Evolutionary conservation across 2,888 invertebrate species (phyloP).

Genomic region (Prenolepis imparis): DNA sequence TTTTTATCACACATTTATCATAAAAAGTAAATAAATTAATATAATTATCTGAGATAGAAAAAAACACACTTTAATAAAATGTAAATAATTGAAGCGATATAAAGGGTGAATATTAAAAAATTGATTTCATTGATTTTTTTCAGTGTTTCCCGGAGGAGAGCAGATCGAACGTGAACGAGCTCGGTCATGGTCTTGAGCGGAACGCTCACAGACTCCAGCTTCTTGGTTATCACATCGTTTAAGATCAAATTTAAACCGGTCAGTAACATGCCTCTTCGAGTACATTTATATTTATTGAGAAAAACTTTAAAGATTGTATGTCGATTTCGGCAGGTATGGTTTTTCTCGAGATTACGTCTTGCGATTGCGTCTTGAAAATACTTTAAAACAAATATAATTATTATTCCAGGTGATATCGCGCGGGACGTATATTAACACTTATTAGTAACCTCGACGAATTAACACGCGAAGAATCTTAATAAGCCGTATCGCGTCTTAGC

Average conservation of each 20-base stretch:
- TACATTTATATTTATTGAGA: not conserved
- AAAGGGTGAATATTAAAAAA: not conserved
- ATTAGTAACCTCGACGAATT: constrained; percentile 55
- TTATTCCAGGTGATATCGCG: constrained; percentile 64
- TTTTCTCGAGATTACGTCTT: constrained; percentile 52
- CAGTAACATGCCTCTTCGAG: constrained; percentile 7
- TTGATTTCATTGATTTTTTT: constrained; percentile 36
- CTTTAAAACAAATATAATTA: constrained; percentile 55
- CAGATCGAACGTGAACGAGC: constrained; percentile 56
- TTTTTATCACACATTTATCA: not conserved
- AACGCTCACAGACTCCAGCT: constrained; percentile 67
- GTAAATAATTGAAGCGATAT: not conserved
- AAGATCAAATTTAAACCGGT: constrained; percentile 75
- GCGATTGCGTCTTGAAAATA: constrained; percentile 60
- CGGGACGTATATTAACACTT: constrained; percentile 58
- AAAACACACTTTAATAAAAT: not conserved
- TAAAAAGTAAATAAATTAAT: not conserved
- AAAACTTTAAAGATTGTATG: not conserved
- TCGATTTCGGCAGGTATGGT: constrained; percentile 1
- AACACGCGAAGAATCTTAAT: constrained; percentile 65
- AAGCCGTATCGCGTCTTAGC: constrained; percentile 3
- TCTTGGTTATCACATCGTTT: constrained; percentile 59
- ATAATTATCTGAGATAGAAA: not conserved
- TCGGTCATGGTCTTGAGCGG: constrained; percentile 71
- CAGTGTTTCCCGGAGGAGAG: constrained; percentile 35